Conservation (phyloP, 2,797 vertebrate genomes). For the Synanceia verrucosa region DNA sequence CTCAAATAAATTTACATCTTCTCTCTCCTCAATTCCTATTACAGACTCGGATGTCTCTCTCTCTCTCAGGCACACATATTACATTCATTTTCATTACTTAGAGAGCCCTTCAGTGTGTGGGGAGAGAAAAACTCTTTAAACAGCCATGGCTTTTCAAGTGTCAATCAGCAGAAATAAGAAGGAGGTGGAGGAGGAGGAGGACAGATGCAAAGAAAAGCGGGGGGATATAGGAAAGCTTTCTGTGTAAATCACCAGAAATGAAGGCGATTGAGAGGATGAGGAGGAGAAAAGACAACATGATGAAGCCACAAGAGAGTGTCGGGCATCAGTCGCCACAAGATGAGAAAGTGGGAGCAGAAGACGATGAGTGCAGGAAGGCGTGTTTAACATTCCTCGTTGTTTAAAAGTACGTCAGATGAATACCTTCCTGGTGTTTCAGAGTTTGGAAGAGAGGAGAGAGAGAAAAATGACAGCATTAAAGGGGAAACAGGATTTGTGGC, state of each 20-base stretch:
- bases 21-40: slow-evolving; percentile 20
- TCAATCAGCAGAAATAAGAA: slow-evolving; percentile 35
- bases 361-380: neutral
- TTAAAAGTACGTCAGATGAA: slow-evolving; percentile 31
- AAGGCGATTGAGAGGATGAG: slow-evolving; percentile 5
- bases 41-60: neutral
- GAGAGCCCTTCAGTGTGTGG: slow-evolving; percentile 34
- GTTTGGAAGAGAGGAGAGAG: slow-evolving; percentile 7
- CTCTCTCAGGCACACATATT: slow-evolving; percentile 4
- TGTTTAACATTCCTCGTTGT: slow-evolving; percentile 35
- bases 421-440: slow-evolving; percentile 23
- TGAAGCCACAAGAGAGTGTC: slow-evolving; percentile 29
- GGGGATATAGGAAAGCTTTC: slow-evolving; percentile 6
- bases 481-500: slow-evolving; percentile 35
- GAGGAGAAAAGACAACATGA: slow-evolving; percentile 15
- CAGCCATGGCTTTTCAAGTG: slow-evolving; percentile 42
- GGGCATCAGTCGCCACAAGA: slow-evolving; percentile 24
- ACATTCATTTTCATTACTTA: slow-evolving; percentile 40
- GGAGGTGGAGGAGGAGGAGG: neutral
- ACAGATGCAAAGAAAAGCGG: slow-evolving; percentile 14
- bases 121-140: slow-evolving; percentile 36
- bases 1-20: slow-evolving; percentile 41
- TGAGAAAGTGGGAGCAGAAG: slow-evolving; percentile 22
- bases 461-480: slow-evolving; percentile 34
- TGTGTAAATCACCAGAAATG: slow-evolving; percentile 39